These are phyloP conservation scores for Lordiphosa collinella DNA, from an alignment of 1,140 invertebrate species.

Conservation along the genomic window DNA sequence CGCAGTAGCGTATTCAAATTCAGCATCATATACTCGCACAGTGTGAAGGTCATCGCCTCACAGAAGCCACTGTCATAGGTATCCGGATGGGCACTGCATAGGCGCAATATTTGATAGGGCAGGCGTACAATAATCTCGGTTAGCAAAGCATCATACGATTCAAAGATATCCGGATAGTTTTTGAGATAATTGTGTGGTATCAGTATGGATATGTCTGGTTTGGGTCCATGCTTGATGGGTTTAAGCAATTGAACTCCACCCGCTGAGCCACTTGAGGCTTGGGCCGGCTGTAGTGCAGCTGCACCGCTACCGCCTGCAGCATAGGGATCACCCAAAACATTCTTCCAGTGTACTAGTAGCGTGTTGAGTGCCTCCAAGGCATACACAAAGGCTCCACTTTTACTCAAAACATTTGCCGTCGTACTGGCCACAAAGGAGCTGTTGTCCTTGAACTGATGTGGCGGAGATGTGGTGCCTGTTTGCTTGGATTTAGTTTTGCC, in stretches of 20 bases:
- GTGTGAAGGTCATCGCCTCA: conserved; percentile 89
- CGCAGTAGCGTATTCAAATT: conserved; percentile 88
- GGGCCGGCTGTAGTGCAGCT: background rate
- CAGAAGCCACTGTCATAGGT: conserved; percentile 86
- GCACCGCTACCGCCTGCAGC: conserved; percentile 37
- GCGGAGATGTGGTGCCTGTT: conserved; percentile 80
- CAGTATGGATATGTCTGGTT: conserved; percentile 97
- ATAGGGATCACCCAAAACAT: conserved; percentile 79
- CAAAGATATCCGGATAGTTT: conserved; percentile 95
- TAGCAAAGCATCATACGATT: conserved; percentile 94
- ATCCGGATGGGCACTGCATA: conserved; percentile 81
- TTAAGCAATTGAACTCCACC: conserved; percentile 82
- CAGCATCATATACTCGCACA: conserved; percentile 99
- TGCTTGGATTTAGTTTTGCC: conserved; percentile 78
- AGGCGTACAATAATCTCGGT: conserved; percentile 96
- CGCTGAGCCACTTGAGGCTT: conserved; percentile 8
- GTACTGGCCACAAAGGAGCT: conserved; percentile 86
- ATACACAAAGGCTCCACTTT: conserved; percentile 89
- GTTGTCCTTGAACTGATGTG: conserved; percentile 82
- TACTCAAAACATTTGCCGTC: conserved; percentile 88
- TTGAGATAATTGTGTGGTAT: conserved; percentile 96
- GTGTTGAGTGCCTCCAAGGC: conserved; percentile 90
- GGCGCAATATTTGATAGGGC: conserved; percentile 95
- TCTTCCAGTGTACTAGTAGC: conserved; percentile 89
- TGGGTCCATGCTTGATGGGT: conserved; percentile 87